Evolutionary conservation across 2,113 vertebrate genomes (phyloP).

Genomic region (Elephantulus edwardii): DNA sequence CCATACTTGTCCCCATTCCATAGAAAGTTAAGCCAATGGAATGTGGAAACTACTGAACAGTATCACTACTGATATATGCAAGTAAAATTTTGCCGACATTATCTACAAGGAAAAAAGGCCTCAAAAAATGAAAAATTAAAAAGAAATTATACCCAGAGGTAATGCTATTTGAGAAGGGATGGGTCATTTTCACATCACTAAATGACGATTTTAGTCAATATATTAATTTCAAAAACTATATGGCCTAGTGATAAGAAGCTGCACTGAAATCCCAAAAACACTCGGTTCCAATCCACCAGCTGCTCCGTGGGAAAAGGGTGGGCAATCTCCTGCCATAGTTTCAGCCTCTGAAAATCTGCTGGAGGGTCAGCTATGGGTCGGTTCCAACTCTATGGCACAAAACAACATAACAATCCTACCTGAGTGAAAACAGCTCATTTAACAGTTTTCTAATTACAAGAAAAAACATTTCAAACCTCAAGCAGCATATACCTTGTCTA

Average conservation of each 20-base stretch:
- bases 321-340: too few species aligned
- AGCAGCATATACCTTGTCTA: background rate
- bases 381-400: too few species aligned
- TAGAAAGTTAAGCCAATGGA: background rate
- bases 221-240: conserved; percentile 44
- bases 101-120: conserved; percentile 13
- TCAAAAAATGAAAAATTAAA: background rate
- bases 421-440: conserved; percentile 36
- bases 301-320: too few species aligned
- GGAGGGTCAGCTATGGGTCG: too few species aligned
- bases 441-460: conserved; percentile 25
- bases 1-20: background rate
- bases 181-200: background rate
- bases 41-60: background rate
- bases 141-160: background rate
- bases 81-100: background rate
- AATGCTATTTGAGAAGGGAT: background rate
- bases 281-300: too few species aligned
- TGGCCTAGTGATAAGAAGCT: too few species aligned
- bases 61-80: background rate
- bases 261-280: too few species aligned
- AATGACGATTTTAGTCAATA: background rate
- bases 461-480: conserved; percentile 60
- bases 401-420: conserved; percentile 15
- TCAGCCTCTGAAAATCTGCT: too few species aligned